Conservation (phyloP, 1,140 invertebrate genomes). For the Plutomurus gul region DNA sequence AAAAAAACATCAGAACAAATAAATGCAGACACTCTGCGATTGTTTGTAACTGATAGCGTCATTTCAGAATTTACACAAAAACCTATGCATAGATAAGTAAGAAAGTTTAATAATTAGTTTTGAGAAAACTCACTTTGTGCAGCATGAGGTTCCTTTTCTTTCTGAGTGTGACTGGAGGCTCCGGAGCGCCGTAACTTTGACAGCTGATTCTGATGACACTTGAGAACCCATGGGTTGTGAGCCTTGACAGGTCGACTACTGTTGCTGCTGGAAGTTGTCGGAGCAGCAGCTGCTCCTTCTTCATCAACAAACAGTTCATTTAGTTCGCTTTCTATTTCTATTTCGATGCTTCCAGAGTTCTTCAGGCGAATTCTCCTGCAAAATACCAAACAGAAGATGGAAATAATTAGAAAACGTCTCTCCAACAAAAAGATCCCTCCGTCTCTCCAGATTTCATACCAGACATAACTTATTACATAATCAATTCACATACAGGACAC, state of each 20-base stretch:
- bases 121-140: neutral
- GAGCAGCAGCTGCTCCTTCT: conserved; percentile 24
- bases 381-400: too few relatives aligned
- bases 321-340: conserved; percentile 58
- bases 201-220: conserved; percentile 62
- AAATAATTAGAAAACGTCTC: too few relatives aligned
- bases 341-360: conserved; percentile 59
- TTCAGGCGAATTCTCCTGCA: conserved; percentile 57
- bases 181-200: conserved; percentile 44
- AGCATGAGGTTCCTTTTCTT: conserved; percentile 43
- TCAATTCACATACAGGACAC: too few relatives aligned
- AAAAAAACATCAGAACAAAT: conserved; percentile 7
- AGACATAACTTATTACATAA: too few relatives aligned
- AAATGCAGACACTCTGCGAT: neutral
- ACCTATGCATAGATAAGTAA: too few relatives aligned
- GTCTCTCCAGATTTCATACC: too few relatives aligned
- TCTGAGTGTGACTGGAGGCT: conserved; percentile 15
- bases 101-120: too few relatives aligned
- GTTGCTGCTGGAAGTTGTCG: conserved; percentile 20
- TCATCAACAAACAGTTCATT: conserved; percentile 56
- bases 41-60: too few relatives aligned
- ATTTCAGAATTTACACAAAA: too few relatives aligned
- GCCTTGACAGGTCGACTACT: conserved; percentile 24
- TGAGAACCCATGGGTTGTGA: conserved; percentile 65
- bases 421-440: too few relatives aligned